A percentile compares a stretch with the other conserved stretches of the same genome.
Conservation (phyloP, 2,113 vertebrate genomes). For the Miniopterus natalensis region DNA sequence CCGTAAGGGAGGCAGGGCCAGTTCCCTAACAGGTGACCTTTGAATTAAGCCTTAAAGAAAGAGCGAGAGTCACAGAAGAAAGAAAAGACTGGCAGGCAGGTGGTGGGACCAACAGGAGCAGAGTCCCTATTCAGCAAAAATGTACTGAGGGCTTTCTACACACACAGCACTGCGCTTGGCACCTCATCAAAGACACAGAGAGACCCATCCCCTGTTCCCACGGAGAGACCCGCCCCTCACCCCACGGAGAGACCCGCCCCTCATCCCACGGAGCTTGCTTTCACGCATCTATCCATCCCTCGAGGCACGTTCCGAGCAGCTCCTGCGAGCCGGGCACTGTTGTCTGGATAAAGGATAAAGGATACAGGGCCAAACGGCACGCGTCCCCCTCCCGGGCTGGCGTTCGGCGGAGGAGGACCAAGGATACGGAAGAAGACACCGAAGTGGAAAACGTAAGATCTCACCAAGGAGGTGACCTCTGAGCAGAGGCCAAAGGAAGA, state of each 20-base stretch:
- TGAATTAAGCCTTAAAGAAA: neutral
- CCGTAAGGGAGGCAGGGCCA: neutral
- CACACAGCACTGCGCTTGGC: neutral
- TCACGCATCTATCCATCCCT: neutral
- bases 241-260: too few relatives aligned
- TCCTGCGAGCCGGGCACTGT: neutral
- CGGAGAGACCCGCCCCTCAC: too few relatives aligned
- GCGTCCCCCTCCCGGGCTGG: neutral
- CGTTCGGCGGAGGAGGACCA: neutral
- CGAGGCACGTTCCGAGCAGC: neutral
- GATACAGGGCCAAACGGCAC: too few relatives aligned
- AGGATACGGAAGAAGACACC: neutral
- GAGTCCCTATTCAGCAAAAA: neutral
- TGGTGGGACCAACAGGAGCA: neutral
- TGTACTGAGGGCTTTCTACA: rapidly evolving
- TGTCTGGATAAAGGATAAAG: neutral
- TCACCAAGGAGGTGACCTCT: neutral
- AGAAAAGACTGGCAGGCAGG: neutral
- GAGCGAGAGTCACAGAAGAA: neutral
- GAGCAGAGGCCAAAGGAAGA: neutral
- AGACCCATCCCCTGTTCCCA: neutral
- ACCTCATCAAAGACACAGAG: neutral
- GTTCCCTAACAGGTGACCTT: neutral
- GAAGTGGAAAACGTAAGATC: neutral
- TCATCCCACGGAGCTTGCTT: rapidly evolving